A percentile compares a stretch with the other conserved stretches of the same genome.
These are phyloP conservation scores for Brachystomella parvula DNA, from an alignment of 1,140 invertebrate genomes.

Conservation along the genomic window DNA sequence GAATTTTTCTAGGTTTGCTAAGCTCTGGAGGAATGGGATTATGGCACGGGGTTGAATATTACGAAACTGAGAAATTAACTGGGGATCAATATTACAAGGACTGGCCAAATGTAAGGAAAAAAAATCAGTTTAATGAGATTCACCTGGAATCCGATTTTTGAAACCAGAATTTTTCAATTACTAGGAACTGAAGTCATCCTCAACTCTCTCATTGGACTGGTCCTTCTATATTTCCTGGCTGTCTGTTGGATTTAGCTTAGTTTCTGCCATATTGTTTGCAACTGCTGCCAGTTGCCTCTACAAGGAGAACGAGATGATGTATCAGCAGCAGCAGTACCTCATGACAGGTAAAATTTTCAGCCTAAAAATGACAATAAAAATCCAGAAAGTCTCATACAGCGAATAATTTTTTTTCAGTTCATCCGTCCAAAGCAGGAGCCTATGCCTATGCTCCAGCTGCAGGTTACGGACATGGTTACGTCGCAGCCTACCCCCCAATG, in stretches of 20 bases:
- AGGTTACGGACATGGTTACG: slow-evolving; percentile 51
- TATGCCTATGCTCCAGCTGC: slow-evolving; percentile 55
- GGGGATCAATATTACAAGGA: slow-evolving; percentile 76
- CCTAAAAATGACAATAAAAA: neutral
- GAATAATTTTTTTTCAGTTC: slow-evolving; percentile 55
- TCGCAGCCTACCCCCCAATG: slow-evolving; percentile 58
- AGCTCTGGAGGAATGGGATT: slow-evolving; percentile 86
- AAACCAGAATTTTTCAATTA: neutral
- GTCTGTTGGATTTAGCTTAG: slow-evolving; percentile 63
- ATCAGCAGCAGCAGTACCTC: slow-evolving; percentile 77
- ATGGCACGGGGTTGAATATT: slow-evolving; percentile 92
- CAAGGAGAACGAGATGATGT: slow-evolving; percentile 55
- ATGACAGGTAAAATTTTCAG: slow-evolving; percentile 61
- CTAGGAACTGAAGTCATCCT: slow-evolving; percentile 62
- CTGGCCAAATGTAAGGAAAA: slow-evolving; percentile 74
- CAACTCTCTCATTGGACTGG: slow-evolving; percentile 66
- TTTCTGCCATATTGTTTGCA: slow-evolving; percentile 67
- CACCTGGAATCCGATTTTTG: neutral
- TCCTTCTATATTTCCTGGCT: slow-evolving; percentile 76
- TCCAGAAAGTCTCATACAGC: neutral
- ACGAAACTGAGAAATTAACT: slow-evolving; percentile 85
- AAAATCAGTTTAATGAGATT: neutral
- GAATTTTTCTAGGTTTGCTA: slow-evolving; percentile 59
- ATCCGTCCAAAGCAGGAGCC: slow-evolving; percentile 80
- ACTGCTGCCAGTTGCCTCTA: slow-evolving; percentile 67